Conservation (phyloP, 2,888 invertebrate species). For the Diachrysia chrysitis region DNA sequence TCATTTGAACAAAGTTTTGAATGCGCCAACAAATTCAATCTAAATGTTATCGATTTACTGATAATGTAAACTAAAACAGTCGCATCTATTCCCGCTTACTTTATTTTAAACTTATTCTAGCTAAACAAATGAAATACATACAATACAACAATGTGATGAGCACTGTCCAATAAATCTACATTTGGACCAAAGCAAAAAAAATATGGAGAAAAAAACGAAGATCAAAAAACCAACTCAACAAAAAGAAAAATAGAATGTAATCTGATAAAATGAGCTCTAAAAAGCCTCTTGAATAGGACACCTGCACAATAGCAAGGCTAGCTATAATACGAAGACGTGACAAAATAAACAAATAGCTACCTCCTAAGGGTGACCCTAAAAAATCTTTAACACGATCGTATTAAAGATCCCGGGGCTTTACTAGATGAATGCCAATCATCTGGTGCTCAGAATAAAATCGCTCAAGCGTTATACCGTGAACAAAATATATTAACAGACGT, state of each 20-base stretch:
- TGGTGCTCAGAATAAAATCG: slow-evolving; percentile 33
- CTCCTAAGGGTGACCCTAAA: slow-evolving; percentile 8
- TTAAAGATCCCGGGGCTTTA: slow-evolving; percentile 28
- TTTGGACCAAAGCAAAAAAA: not conserved
- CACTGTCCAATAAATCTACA: not conserved
- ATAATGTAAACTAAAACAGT: not conserved
- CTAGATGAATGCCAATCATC: slow-evolving; percentile 41
- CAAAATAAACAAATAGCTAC: slow-evolving; percentile 33
- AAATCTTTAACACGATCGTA: slow-evolving; percentile 32
- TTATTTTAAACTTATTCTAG: not conserved
- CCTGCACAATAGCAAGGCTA: slow-evolving; percentile 28
- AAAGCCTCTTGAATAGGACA: slow-evolving; percentile 20
- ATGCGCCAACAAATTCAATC: not conserved
- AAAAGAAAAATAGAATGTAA: slow-evolving; percentile 16
- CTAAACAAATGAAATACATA: not conserved
- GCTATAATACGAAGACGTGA: slow-evolving; percentile 38
- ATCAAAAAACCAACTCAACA: not conserved
- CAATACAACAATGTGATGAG: not conserved
- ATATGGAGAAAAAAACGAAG: slow-evolving; percentile 5
- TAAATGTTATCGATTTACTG: not conserved
- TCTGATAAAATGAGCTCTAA: slow-evolving; percentile 17
- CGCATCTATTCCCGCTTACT: too few relatives aligned
- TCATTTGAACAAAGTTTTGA: not conserved
- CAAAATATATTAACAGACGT: slow-evolving; percentile 29
- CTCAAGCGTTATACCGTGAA: slow-evolving; percentile 25